Conservation (phyloP, 1,140 invertebrate genomes). For the Radopholus similis region DNA sequence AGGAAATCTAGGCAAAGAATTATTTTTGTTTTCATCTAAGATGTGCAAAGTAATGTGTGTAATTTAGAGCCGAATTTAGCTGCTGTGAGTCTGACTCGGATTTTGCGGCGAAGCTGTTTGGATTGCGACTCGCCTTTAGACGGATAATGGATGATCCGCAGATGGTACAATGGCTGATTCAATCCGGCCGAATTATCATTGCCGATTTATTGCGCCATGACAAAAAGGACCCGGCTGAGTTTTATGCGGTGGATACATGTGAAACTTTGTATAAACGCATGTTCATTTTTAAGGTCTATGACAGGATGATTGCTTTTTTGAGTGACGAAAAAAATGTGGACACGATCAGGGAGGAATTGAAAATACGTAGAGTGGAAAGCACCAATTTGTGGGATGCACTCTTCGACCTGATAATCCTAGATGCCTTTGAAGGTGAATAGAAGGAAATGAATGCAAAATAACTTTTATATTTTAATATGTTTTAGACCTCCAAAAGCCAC, state of each 20-base stretch:
- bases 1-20: conserved; percentile 29
- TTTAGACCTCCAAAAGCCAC: conserved; percentile 42
- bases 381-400: conserved; percentile 48
- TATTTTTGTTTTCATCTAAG: neutral
- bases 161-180: conserved; percentile 36
- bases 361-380: conserved; percentile 30
- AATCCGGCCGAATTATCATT: conserved; percentile 37
- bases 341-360: conserved; percentile 30
- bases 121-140: conserved; percentile 37
- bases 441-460: too few species aligned
- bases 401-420: conserved; percentile 42
- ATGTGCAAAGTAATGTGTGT: neutral
- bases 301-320: conserved; percentile 43
- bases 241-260: conserved; percentile 14
- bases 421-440: conserved; percentile 31
- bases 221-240: conserved; percentile 41
- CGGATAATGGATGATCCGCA: conserved; percentile 30
- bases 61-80: conserved; percentile 44
- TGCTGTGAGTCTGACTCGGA: conserved; percentile 38
- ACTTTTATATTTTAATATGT: too few species aligned
- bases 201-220: conserved; percentile 43
- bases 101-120: conserved; percentile 45
- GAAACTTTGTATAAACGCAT: neutral
- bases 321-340: conserved; percentile 32
- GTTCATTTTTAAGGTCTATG: conserved; percentile 32